These are phyloP conservation scores for Pseudopleuronectes americanus DNA, from an alignment of 2,797 vertebrate genomes.

Conservation along the genomic window DNA sequence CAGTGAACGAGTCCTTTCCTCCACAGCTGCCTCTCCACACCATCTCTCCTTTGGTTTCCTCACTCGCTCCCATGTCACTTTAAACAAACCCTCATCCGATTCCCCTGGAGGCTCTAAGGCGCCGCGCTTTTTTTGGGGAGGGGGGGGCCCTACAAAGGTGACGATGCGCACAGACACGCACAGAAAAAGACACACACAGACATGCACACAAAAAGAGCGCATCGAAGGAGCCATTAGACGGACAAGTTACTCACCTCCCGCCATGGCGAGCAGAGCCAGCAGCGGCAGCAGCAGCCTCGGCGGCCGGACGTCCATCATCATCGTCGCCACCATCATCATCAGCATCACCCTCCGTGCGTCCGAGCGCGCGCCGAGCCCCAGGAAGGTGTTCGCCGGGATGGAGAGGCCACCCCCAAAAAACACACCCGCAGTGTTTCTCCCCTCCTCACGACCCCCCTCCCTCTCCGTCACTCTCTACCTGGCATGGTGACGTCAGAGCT, in stretches of 20 bases:
- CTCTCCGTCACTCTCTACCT: conserved; percentile 64
- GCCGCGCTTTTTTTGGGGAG: conserved; percentile 7
- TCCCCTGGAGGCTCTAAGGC: conserved; percentile 1
- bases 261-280: conserved; percentile 82
- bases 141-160: conserved; percentile 18
- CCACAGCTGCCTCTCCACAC: conserved; percentile 40
- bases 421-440: conserved; percentile 61
- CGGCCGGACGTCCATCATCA: conserved; percentile 57
- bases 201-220: conserved; percentile 30
- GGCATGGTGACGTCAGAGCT: conserved; percentile 69
- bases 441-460: conserved; percentile 45
- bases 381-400: conserved; percentile 73
- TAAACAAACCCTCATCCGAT: background rate
- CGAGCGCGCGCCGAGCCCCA: conserved; percentile 51
- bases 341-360: conserved; percentile 43
- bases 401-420: conserved; percentile 58
- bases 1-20: conserved; percentile 57
- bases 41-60: conserved; percentile 27
- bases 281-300: conserved; percentile 63
- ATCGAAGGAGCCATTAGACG: conserved; percentile 54
- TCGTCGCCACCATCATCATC: background rate
- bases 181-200: conserved; percentile 17
- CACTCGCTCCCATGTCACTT: conserved; percentile 31
- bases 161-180: conserved; percentile 1
- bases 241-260: conserved; percentile 82